These are phyloP conservation scores for Scytalopus superciliaris DNA, from an alignment of 2,113 vertebrate species.

Conservation along the genomic window DNA sequence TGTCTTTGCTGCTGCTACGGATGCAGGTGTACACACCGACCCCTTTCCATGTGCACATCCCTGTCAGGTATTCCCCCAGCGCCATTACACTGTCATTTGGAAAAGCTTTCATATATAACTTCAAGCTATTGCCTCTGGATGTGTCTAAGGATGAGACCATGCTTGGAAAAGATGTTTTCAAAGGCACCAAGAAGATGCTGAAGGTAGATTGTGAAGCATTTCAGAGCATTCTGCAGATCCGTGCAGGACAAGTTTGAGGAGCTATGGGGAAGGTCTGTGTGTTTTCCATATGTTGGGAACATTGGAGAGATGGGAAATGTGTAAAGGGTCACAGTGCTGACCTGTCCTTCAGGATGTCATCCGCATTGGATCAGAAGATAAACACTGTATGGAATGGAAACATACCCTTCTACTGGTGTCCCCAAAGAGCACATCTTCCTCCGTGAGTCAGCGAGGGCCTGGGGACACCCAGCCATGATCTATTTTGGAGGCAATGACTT, in stretches of 20 bases:
- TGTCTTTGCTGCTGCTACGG: background rate
- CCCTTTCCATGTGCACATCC: rapidly evolving
- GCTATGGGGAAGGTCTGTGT: background rate
- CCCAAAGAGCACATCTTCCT: constrained; percentile 29
- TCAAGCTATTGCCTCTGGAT: background rate
- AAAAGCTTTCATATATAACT: background rate
- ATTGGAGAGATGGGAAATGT: constrained; percentile 38
- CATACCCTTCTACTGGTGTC: constrained; percentile 29
- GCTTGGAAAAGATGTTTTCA: background rate
- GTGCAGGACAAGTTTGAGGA: background rate
- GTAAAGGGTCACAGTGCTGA: constrained; percentile 28
- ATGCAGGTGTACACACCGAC: background rate
- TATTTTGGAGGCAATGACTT: constrained; percentile 62
- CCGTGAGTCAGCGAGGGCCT: constrained; percentile 46
- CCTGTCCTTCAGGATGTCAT: constrained; percentile 37
- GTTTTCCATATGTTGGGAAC: constrained; percentile 10
- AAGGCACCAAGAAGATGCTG: background rate
- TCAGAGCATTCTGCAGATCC: background rate
- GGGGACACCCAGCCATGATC: constrained; percentile 46
- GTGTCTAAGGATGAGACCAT: background rate
- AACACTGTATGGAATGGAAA: constrained; percentile 53
- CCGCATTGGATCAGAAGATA: background rate
- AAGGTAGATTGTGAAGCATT: background rate
- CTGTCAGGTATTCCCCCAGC: rapidly evolving
- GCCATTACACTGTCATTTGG: background rate